Percentiles rank a stretch among this genome's conserved stretches.
phyloP scores from a whole-genome alignment of 2,113 vertebrate genomes.

The Mus pahari region DNA sequence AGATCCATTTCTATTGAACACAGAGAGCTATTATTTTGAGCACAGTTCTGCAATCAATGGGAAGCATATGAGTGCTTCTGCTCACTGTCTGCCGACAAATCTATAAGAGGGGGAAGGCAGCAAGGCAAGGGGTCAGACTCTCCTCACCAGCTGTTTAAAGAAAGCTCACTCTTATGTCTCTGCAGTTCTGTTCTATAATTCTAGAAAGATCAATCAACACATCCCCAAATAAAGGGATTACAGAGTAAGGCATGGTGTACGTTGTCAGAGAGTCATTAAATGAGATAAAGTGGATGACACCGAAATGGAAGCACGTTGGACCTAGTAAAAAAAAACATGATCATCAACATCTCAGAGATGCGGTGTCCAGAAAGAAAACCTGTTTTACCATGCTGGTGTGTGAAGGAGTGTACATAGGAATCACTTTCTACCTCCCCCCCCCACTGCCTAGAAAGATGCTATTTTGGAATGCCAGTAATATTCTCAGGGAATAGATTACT shows the following conservation, averaged over 20 bases:
- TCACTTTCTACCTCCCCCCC: not conserved
- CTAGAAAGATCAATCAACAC: constrained; percentile 30
- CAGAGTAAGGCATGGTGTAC: constrained; percentile 4
- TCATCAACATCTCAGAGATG: not conserved
- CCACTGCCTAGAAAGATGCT: not conserved
- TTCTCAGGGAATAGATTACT: not conserved
- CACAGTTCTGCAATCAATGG: not conserved
- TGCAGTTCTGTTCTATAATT: constrained; percentile 22
- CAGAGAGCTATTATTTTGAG: constrained; percentile 60
- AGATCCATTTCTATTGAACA: constrained; percentile 51
- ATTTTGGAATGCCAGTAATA: not conserved
- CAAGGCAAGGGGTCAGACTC: not conserved
- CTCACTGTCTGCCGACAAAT: not conserved
- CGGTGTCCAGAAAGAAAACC: not conserved
- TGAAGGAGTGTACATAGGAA: not conserved
- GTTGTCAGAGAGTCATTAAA: not conserved
- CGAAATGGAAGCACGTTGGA: not conserved
- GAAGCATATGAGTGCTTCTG: not conserved
- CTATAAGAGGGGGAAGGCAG: constrained; percentile 35
- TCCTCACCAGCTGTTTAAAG: not conserved
- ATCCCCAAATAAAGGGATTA: constrained; percentile 31
- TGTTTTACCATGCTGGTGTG: not conserved
- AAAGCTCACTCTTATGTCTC: not conserved
- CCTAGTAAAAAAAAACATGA: not conserved
- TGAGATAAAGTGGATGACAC: not conserved